These are phyloP conservation scores for Macrosoma leucophasiata DNA, from an alignment of 2,888 invertebrate genomes.

Conservation along the genomic window DNA sequence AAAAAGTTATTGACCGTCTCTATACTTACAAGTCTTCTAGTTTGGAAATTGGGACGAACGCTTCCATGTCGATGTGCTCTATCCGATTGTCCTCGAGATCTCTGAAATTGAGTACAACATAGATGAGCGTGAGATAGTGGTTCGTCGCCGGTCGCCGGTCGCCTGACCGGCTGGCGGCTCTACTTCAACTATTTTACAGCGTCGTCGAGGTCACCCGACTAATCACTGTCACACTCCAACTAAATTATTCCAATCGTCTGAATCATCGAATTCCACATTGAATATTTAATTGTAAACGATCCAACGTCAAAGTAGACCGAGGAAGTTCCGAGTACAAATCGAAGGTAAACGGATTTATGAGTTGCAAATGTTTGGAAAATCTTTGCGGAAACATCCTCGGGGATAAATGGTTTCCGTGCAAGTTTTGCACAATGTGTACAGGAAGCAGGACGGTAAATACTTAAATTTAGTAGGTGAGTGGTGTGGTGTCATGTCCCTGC, in stretches of 20 bases:
- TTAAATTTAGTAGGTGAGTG: too few species aligned
- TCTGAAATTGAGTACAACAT: constrained; percentile 68
- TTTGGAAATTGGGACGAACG: constrained; percentile 85
- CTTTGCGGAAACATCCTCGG: too few species aligned
- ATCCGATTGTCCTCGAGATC: constrained; percentile 92
- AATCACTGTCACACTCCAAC: background rate
- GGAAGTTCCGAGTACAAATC: too few species aligned
- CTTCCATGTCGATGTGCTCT: constrained; percentile 87
- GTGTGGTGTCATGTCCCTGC: too few species aligned
- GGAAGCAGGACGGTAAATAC: too few species aligned
- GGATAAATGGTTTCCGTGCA: too few species aligned
- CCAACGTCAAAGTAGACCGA: too few species aligned
- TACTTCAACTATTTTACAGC: constrained; percentile 2
- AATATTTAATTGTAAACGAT: constrained; percentile 2
- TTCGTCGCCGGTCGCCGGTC: background rate
- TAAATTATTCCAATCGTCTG: constrained; percentile 9
- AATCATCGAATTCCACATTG: constrained; percentile 9
- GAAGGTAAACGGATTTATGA: too few species aligned
- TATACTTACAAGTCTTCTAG: constrained; percentile 90
- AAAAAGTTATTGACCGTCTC: constrained; percentile 5
- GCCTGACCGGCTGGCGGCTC: constrained; percentile 6
- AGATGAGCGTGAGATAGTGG: constrained; percentile 5
- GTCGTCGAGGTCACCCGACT: too few species aligned
- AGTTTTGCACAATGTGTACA: too few species aligned
- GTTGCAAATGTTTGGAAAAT: too few species aligned